These are phyloP conservation scores for Nowickia ferox DNA, from an alignment of 2,888 invertebrate species.

Conservation along the genomic window DNA sequence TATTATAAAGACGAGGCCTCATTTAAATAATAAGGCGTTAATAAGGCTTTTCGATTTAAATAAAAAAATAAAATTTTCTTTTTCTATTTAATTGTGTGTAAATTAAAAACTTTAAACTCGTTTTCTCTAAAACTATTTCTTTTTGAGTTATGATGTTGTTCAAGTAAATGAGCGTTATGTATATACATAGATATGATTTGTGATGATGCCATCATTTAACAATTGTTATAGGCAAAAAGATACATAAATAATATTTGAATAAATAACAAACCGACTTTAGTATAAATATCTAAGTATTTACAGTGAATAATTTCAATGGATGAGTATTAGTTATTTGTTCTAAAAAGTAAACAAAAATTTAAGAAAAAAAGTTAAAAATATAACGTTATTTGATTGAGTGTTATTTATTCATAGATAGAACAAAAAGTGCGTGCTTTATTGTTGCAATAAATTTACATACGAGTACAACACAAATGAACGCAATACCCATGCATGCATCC, in stretches of 20 bases:
- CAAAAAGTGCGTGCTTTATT: background rate
- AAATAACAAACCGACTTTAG: background rate
- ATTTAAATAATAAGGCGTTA: too few relatives aligned
- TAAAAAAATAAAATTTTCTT: too few relatives aligned
- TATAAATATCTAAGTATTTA: background rate
- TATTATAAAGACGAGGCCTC: too few relatives aligned
- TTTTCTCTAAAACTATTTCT: too few relatives aligned
- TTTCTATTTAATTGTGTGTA: too few relatives aligned
- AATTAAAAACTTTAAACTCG: too few relatives aligned
- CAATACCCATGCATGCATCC: background rate
- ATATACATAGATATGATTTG: background rate
- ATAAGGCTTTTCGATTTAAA: too few relatives aligned
- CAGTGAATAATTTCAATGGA: background rate
- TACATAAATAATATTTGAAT: slow-evolving; percentile 6
- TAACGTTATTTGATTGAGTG: background rate
- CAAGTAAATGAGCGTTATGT: background rate
- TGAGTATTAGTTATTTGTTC: background rate
- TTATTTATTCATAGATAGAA: background rate
- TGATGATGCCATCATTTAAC: slow-evolving; percentile 40
- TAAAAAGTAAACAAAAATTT: slow-evolving; percentile 3
- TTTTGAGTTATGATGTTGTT: background rate
- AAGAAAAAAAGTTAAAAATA: slow-evolving; percentile 4
- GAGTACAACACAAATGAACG: background rate
- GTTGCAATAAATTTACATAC: slow-evolving; percentile 5
- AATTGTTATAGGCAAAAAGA: background rate